A percentile compares a stretch with the other conserved stretches of the same genome.
These are phyloP conservation scores for Drosophila nigrodunni DNA, from an alignment of 1,140 invertebrate species.

Conservation along the genomic window DNA sequence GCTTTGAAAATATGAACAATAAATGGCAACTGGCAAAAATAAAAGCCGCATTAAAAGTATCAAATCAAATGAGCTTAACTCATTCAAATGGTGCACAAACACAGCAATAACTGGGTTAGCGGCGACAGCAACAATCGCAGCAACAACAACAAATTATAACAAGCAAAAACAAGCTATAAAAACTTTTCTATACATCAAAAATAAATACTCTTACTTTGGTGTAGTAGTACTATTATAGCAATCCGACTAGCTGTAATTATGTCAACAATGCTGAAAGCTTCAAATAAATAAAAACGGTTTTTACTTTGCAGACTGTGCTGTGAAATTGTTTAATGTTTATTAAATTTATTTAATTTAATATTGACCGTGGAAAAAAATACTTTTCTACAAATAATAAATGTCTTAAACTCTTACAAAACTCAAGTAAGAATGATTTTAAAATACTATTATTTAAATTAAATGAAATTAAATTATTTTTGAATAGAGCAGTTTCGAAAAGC, in stretches of 20 bases:
- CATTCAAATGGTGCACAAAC: constrained; percentile 55
- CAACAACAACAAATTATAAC: constrained; percentile 6
- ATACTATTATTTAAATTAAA: too few relatives aligned
- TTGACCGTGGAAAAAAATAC: too few relatives aligned
- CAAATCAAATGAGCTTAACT: constrained; percentile 61
- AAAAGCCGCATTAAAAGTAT: constrained; percentile 57
- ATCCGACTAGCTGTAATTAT: neutral
- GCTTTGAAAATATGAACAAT: constrained; percentile 35
- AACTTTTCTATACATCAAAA: constrained; percentile 11
- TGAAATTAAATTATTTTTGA: too few relatives aligned
- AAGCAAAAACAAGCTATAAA: constrained; percentile 5
- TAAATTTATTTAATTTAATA: too few relatives aligned
- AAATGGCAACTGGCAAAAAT: constrained; percentile 48
- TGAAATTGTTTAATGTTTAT: too few relatives aligned
- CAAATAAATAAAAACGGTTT: too few relatives aligned
- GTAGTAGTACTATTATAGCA: too few relatives aligned
- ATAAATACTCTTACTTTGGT: constrained; percentile 3
- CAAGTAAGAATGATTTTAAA: too few relatives aligned
- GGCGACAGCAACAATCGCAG: constrained; percentile 11
- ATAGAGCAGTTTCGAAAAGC: too few relatives aligned
- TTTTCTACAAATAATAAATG: too few relatives aligned
- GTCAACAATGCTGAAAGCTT: neutral
- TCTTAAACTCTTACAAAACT: too few relatives aligned
- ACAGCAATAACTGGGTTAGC: constrained; percentile 47
- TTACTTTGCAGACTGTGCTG: too few relatives aligned